Evolutionary conservation across 2,888 invertebrate genomes (phyloP).

Genomic region (Sinodicranocentrus sp.): DNA sequence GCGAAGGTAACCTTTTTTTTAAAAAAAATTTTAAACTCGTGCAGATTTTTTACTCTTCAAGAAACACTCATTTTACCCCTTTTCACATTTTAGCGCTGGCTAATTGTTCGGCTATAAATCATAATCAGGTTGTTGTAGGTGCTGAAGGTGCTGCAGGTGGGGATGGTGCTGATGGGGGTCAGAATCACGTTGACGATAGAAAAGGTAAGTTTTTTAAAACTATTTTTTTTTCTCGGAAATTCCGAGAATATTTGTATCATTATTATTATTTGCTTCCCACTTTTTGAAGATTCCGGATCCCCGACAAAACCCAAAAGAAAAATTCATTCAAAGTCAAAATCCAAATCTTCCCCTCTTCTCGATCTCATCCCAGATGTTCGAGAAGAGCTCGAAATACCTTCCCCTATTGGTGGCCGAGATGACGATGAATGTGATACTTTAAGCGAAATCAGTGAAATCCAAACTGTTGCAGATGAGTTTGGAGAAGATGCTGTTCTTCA

Average conservation of each 20-base stretch:
- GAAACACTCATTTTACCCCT: too few relatives aligned
- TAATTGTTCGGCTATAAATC: conserved; percentile 80
- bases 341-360: conserved; percentile 74
- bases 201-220: conserved; percentile 3
- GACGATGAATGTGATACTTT: conserved; percentile 74
- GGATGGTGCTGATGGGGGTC: conserved; percentile 81
- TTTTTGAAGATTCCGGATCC: background rate
- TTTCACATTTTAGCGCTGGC: conserved; percentile 92
- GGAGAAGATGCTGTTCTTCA: conserved; percentile 13
- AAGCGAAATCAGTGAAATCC: conserved; percentile 76
- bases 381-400: conserved; percentile 77
- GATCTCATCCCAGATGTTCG: conserved; percentile 86
- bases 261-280: background rate
- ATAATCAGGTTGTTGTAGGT: conserved; percentile 81
- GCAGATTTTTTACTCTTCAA: too few relatives aligned
- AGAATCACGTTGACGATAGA: conserved; percentile 39
- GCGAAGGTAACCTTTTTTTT: conserved; percentile 92
- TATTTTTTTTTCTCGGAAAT: too few relatives aligned
- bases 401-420: conserved; percentile 19
- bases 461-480: conserved; percentile 73
- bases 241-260: background rate
- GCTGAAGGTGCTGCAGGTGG: conserved; percentile 80
- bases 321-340: conserved; percentile 70
- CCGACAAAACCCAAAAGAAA: conserved; percentile 68
- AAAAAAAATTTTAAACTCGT: too few relatives aligned